Conservation (phyloP, 2,888 invertebrate species). For the Abrostola triplasia region DNA sequence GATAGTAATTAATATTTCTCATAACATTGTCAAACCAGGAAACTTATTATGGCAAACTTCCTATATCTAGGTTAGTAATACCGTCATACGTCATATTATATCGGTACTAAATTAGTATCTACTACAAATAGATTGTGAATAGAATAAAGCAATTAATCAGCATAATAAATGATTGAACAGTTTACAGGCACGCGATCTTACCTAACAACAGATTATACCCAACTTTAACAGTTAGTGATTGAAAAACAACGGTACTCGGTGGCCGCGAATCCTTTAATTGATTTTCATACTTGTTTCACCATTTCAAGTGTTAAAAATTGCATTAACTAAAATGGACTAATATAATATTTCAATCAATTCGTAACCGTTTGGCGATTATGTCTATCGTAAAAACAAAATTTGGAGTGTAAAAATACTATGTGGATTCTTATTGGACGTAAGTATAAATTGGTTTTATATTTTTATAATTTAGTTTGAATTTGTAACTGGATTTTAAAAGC, state of each 20-base stretch:
- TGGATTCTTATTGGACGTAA: no score
- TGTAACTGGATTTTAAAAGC: no score
- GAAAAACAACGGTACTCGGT: not conserved
- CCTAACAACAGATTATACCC: conserved; percentile 20
- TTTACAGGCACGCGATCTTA: conserved; percentile 37
- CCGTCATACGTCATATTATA: not conserved
- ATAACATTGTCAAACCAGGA: conserved; percentile 7
- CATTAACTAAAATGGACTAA: no score
- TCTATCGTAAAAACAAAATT: no score
- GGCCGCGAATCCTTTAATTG: not conserved
- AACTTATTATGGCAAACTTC: conserved; percentile 21
- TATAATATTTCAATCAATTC: no score
- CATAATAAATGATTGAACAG: not conserved
- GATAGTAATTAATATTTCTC: no score
- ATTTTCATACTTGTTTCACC: no score
- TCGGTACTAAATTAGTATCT: conserved; percentile 9
- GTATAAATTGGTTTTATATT: no score
- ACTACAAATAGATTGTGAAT: conserved; percentile 13
- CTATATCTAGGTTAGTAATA: not conserved
- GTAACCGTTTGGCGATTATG: no score
- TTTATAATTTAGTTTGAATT: no score
- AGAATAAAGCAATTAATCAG: conserved; percentile 27
- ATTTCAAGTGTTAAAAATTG: no score
- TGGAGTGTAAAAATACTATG: no score
- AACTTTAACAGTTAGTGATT: conserved; percentile 9